Base-by-base conservation (phyloP, 2,888 invertebrate species). In the Carpatolechia fugitivella region DNA sequence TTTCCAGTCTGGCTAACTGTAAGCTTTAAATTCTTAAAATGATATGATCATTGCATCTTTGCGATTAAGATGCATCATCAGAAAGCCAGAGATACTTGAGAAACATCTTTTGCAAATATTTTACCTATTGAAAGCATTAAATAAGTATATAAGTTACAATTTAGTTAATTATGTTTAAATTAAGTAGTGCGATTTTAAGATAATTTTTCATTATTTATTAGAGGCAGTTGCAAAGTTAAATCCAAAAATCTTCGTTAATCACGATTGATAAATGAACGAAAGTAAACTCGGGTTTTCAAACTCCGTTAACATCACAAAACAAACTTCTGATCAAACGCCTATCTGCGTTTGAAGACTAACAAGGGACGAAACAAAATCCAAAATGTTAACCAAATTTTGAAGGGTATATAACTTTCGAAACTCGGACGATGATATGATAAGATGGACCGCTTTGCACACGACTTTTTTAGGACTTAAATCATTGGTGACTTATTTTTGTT, bases 301-400 rank as follows among this genome's bases (percentile, higher is more conserved):
- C n/a, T 41, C 30, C 41, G 1, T 35, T 13, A 44, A 29, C 29
- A 20, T 44, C 7, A 20, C 20, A 29, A 44, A 44, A 44, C 44
- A 44, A 44, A 44, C 44, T 29, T 24, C 24, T 44, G 29, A 44
- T 44, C 29, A 44, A 44, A 29, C 24, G 44, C 24, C 1, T 5
- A 24, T 7, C 20, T 20, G 20, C 20, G 41, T 51, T 55, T 55
- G 41, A 41, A 24, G 20, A 18, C n/a, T n/a, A n/a, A n/a, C n/a
- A 33, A 33, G 33, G 10, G 33, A 24, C 24, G 33, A 33, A 6
- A 29, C 29, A 44, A 18, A n/a, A 41, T 20, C 29, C 29, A 24
- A 44, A 24, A 24, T 44, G 29, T 29, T 44, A 24, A 44, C 29
- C 29, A 20, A 44, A 29, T 44, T 41, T 44, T 24, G 29, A 44